Conservation (phyloP, 2,888 invertebrate species). For the Leucozona laternaria region DNA sequence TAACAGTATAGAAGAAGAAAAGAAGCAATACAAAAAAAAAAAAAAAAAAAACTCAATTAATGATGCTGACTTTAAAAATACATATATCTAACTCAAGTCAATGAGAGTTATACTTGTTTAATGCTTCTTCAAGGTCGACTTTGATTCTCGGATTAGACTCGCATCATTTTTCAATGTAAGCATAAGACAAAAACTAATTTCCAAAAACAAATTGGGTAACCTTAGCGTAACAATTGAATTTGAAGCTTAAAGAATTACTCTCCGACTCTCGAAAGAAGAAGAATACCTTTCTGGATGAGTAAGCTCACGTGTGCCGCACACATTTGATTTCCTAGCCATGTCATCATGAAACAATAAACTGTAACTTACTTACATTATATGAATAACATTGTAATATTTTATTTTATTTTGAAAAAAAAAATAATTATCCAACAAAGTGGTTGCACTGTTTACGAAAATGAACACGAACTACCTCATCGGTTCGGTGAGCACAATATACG, state of each 20-base stretch:
- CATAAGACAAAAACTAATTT: not conserved
- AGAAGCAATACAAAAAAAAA: not conserved
- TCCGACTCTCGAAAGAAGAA: constrained; percentile 1
- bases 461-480: constrained; percentile 34
- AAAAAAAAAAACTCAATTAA: constrained; percentile 24
- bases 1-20: not conserved
- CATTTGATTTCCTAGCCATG: constrained; percentile 34
- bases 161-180: constrained; percentile 23
- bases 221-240: constrained; percentile 25
- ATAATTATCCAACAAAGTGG: constrained; percentile 1
- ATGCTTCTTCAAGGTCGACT: constrained; percentile 33
- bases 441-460: not conserved
- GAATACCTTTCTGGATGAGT: constrained; percentile 52
- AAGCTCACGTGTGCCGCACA: constrained; percentile 48
- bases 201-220: not conserved
- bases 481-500: constrained; percentile 44
- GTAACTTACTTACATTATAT: not conserved
- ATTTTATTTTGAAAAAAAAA: not conserved
- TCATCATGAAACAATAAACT: not conserved
- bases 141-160: not conserved
- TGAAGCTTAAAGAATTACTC: not conserved
- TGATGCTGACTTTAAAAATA: not conserved
- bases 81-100: not conserved
- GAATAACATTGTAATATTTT: not conserved
- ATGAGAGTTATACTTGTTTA: constrained; percentile 27